A percentile compares a stretch with the other conserved stretches of the same genome.
Evolutionary conservation across 2,113 vertebrate genomes (phyloP).

Genomic region (Gymnobelideus leadbeateri): DNA sequence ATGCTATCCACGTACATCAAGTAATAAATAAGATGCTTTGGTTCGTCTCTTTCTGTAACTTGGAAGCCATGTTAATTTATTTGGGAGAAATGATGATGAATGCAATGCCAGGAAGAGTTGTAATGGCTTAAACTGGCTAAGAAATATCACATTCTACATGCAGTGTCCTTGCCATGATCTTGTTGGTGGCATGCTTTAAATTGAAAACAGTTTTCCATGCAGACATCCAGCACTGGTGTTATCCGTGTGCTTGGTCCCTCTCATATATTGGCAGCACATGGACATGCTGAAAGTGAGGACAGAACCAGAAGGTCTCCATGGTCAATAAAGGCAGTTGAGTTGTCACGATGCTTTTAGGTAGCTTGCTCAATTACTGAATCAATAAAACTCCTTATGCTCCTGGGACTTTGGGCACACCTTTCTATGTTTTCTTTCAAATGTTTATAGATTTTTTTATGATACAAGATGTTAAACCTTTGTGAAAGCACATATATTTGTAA

Average conservation of each 20-base stretch:
- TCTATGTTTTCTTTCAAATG: not conserved
- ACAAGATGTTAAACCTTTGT: not conserved
- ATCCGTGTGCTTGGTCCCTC: not conserved
- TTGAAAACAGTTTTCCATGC: not conserved
- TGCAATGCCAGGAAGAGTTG: not conserved
- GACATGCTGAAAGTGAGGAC: not conserved
- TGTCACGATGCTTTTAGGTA: not conserved
- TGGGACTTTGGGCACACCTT: not conserved
- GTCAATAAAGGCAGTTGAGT: not conserved
- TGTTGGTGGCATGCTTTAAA: not conserved
- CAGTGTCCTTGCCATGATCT: not conserved
- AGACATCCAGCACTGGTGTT: not conserved
- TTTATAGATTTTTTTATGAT: not conserved
- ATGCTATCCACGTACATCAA: not conserved
- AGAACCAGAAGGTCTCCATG: not conserved
- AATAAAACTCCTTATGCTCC: not conserved
- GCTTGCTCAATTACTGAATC: not conserved
- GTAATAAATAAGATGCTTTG: not conserved
- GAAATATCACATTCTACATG: not conserved
- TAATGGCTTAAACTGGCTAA: not conserved
- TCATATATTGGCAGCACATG: not conserved
- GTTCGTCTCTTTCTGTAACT: not conserved
- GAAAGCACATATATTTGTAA: not conserved
- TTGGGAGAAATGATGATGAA: not conserved
- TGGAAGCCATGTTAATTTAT: not conserved